A percentile compares a stretch with the other conserved stretches of the same genome.
These are phyloP conservation scores for Ailurus styani DNA, from an alignment of 2,113 vertebrate species.

Conservation along the genomic window DNA sequence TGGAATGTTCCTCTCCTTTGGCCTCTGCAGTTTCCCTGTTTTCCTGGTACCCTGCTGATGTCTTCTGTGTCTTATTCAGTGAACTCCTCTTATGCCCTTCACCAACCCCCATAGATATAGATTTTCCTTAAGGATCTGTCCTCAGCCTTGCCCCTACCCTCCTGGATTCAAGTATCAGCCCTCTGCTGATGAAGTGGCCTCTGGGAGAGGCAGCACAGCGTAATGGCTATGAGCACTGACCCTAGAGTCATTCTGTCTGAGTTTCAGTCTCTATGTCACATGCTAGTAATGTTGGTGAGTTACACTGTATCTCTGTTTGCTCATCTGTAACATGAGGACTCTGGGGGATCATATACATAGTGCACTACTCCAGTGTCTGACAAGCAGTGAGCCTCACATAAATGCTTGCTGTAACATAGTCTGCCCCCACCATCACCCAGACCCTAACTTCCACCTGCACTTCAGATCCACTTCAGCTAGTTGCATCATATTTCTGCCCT, in stretches of 20 bases:
- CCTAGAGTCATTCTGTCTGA: not conserved
- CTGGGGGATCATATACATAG: not conserved
- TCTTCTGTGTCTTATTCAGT: not conserved
- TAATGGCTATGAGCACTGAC: not conserved
- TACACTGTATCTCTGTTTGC: not conserved
- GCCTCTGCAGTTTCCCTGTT: not conserved
- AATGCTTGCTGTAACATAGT: not conserved
- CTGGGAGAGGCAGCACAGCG: not conserved
- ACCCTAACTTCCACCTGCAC: not conserved
- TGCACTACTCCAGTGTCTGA: not conserved
- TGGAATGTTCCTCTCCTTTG: not conserved
- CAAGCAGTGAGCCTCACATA: not conserved
- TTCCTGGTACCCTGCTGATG: not conserved
- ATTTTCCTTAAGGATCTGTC: not conserved
- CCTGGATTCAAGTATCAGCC: not conserved
- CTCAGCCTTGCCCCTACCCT: not conserved
- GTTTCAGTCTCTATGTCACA: not conserved
- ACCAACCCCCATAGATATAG: not conserved
- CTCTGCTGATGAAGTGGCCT: not conserved
- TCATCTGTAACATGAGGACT: not conserved
- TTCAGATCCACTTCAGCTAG: not conserved
- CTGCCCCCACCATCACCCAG: not conserved
- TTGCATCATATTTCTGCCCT: not conserved
- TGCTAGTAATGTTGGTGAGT: not conserved
- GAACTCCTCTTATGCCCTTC: not conserved